These are phyloP conservation scores for Dermatemys mawii DNA, from an alignment of 2,113 vertebrate genomes.

Conservation along the genomic window DNA sequence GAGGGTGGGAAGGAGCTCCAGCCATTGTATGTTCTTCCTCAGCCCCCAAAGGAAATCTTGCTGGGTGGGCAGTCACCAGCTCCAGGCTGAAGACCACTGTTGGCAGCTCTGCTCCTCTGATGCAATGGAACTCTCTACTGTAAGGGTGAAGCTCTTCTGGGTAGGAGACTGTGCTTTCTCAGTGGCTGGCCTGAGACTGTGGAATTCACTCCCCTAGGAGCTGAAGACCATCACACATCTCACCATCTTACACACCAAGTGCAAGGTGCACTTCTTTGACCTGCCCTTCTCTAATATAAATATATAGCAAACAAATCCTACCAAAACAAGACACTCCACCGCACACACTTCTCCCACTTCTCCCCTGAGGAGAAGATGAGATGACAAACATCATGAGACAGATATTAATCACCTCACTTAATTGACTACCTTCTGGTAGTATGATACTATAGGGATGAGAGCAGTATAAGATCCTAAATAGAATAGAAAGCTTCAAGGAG, in stretches of 20 bases:
- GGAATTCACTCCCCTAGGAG: no score
- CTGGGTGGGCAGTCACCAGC: no score
- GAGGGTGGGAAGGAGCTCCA: background rate
- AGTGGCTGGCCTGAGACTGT: no score
- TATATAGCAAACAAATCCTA: background rate
- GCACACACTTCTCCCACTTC: background rate
- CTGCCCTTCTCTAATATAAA: background rate
- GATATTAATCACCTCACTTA: background rate
- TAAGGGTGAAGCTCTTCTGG: no score
- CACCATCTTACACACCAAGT: background rate
- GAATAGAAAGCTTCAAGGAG: background rate
- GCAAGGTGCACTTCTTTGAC: background rate
- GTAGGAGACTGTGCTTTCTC: no score
- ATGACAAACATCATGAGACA: fast-evolving
- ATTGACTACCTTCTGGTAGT: background rate
- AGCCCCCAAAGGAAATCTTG: no score
- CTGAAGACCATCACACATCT: no score
- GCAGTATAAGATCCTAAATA: background rate
- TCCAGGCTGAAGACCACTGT: no score
- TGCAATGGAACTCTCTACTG: no score
- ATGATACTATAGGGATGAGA: background rate
- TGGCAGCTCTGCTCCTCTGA: no score
- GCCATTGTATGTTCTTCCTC: no score
- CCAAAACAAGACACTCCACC: background rate
- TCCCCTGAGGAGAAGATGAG: background rate